A percentile compares a stretch with the other conserved stretches of the same genome.
These are phyloP conservation scores for Falco columbarius DNA, from an alignment of 2,797 vertebrate species.

Conservation along the genomic window DNA sequence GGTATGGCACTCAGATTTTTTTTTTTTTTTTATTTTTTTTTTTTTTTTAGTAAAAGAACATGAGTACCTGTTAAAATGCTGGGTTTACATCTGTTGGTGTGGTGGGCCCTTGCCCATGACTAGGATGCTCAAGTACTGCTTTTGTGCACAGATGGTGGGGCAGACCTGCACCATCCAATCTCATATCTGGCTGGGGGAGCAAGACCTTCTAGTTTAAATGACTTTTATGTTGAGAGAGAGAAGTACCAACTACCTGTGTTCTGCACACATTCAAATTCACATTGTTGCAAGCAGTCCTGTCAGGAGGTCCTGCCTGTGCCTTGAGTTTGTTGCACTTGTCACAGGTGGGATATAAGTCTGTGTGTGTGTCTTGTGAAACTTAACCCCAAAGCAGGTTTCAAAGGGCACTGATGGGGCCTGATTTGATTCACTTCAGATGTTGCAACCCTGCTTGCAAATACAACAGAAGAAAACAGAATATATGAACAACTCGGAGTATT, in stretches of 20 bases:
- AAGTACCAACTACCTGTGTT: neutral
- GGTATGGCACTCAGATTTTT: conserved; percentile 74
- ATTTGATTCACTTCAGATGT: neutral
- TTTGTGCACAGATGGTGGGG: neutral
- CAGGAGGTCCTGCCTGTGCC: neutral
- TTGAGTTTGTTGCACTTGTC: neutral
- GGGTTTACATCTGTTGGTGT: neutral
- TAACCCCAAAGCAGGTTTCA: neutral
- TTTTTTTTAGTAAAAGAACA: neutral
- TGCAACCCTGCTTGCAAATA: neutral
- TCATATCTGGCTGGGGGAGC: neutral
- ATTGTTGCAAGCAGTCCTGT: neutral
- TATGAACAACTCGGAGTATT: neutral
- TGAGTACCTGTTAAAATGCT: neutral
- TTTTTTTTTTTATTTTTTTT: neutral
- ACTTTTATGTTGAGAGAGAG: neutral
- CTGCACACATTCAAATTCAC: fast-evolving
- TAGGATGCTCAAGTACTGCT: neutral
- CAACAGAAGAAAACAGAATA: neutral
- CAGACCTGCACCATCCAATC: neutral
- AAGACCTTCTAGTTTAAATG: neutral
- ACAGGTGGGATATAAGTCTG: neutral
- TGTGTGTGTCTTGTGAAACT: neutral
- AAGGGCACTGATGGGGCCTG: neutral
- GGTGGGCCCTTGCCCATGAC: too few relatives aligned